phyloP scores from a whole-genome alignment of 2,797 vertebrate genomes.

The Sternotherus odoratus region DNA sequence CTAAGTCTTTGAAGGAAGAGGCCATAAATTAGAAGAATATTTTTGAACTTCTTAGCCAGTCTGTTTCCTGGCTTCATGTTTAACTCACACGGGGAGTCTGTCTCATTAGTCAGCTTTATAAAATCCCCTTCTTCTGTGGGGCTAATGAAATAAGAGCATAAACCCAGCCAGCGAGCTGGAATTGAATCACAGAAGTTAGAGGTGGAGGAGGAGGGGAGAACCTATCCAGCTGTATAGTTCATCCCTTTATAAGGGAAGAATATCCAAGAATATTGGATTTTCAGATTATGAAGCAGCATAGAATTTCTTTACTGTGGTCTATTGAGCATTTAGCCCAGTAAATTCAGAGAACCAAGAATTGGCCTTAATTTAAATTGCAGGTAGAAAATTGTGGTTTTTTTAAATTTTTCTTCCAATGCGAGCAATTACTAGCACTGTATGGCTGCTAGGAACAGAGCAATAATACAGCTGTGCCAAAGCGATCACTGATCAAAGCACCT shows the following conservation, averaged over 20 bases:
- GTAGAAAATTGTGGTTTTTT: not conserved
- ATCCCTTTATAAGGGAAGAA: not conserved
- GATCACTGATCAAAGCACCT: slow-evolving; percentile 9
- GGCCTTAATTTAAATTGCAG: not conserved
- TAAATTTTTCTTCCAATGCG: not conserved
- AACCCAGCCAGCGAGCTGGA: not conserved
- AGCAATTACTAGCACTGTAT: slow-evolving; percentile 1
- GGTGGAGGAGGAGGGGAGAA: not conserved
- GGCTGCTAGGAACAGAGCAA: not conserved
- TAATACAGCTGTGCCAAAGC: fast-evolving
- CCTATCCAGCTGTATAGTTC: not conserved
- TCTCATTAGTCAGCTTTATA: fast-evolving
- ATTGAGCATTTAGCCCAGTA: fast-evolving
- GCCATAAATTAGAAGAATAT: not conserved
- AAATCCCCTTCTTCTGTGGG: not conserved
- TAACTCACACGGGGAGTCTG: fast-evolving
- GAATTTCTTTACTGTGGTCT: not conserved
- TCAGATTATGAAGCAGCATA: not conserved
- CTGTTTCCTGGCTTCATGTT: not conserved
- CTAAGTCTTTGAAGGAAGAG: not conserved
- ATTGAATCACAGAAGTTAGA: not conserved
- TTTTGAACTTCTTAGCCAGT: not conserved
- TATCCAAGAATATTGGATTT: not conserved
- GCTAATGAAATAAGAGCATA: not conserved
- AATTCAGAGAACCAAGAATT: not conserved